Percentiles rank a stretch among this genome's conserved stretches.
phyloP scores from a whole-genome alignment of 2,113 vertebrate species.

The Callionymus lyra region DNA sequence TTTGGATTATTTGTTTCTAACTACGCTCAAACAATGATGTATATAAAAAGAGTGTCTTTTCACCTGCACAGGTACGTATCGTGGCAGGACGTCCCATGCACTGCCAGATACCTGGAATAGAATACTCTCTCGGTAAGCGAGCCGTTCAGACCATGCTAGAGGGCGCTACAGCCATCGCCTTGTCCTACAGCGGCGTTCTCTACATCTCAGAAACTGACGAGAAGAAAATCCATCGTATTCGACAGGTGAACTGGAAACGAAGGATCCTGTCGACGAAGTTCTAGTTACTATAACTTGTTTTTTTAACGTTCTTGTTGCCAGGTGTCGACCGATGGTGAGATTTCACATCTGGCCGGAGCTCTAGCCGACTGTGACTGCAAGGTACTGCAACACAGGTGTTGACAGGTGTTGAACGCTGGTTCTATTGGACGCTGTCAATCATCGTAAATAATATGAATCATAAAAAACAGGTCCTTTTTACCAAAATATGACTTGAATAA shows the following conservation, averaged over 20 bases:
- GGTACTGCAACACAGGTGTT: slow-evolving; percentile 23
- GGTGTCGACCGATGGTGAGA: slow-evolving; percentile 94
- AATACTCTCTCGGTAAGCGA: slow-evolving; percentile 82
- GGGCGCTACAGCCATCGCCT: slow-evolving; percentile 83
- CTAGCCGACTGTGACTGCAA: slow-evolving; percentile 95
- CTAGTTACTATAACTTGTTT: too few relatives aligned
- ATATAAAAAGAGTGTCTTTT: too few relatives aligned
- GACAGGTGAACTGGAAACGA: slow-evolving; percentile 68
- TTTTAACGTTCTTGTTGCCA: slow-evolving; percentile 24
- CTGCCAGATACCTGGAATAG: slow-evolving; percentile 91
- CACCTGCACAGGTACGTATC: slow-evolving; percentile 84
- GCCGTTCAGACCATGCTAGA: slow-evolving; percentile 91
- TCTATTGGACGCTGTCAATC: too few relatives aligned
- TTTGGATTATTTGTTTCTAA: too few relatives aligned
- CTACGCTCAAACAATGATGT: too few relatives aligned
- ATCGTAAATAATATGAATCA: too few relatives aligned
- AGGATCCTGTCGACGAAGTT: too few relatives aligned
- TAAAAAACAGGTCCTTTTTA: too few relatives aligned
- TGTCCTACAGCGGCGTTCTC: slow-evolving; percentile 91
- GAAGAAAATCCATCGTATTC: slow-evolving; percentile 92
- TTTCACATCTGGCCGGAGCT: slow-evolving; percentile 85
- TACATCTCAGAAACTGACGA: slow-evolving; percentile 95
- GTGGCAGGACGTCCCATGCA: slow-evolving; percentile 94
- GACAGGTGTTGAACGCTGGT: too few relatives aligned
- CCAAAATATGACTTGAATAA: too few relatives aligned